A percentile compares a stretch with the other conserved stretches of the same genome.
These are phyloP conservation scores for Eulacestoma nigropectus DNA, from an alignment of 2,113 vertebrate species.

Conservation along the genomic window DNA sequence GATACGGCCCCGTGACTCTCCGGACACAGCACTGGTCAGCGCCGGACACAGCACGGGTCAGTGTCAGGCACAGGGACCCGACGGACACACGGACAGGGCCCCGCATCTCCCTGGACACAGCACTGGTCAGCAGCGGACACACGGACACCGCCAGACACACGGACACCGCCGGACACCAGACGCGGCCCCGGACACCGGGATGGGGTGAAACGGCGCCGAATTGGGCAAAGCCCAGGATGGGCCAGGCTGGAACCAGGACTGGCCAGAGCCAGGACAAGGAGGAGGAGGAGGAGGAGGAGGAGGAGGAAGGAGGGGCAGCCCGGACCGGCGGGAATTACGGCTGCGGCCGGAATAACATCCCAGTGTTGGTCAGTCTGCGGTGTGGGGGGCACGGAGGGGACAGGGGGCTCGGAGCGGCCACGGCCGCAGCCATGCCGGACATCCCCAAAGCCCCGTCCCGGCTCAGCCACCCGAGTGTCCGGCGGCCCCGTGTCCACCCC, in stretches of 20 bases:
- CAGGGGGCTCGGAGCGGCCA: accelerated
- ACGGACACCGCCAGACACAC: too few relatives aligned
- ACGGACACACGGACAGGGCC: background rate
- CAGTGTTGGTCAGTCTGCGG: accelerated
- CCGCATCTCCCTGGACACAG: background rate
- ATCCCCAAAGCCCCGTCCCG: too few relatives aligned
- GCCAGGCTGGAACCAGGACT: background rate
- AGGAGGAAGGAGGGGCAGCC: background rate
- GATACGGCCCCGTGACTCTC: background rate
- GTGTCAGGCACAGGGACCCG: accelerated
- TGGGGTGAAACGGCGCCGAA: background rate
- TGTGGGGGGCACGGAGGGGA: background rate
- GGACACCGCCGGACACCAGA: background rate
- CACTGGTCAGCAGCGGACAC: accelerated
- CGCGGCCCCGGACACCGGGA: background rate
- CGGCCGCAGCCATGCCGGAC: too few relatives aligned
- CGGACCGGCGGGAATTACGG: background rate
- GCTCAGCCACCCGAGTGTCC: too few relatives aligned
- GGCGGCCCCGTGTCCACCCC: too few relatives aligned
- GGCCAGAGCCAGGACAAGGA: background rate
- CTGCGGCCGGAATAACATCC: background rate
- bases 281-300: background rate
- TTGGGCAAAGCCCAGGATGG: background rate
- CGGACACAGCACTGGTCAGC: background rate
- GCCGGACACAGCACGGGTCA: background rate